Conservation (phyloP, 2,888 invertebrate genomes). For the Monochamus alternatus region DNA sequence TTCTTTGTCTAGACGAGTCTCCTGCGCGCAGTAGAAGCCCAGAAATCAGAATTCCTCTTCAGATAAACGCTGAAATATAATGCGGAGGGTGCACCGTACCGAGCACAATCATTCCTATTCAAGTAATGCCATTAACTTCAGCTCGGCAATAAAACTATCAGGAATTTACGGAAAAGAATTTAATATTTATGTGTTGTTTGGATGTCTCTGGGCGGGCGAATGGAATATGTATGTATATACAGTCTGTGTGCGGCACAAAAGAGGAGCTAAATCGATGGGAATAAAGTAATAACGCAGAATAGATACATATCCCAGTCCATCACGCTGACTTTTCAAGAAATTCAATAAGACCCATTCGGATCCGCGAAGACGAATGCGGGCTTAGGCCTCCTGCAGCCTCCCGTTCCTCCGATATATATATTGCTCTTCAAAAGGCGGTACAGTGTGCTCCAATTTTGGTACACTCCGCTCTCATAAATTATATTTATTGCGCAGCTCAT, state of each 20-base stretch:
- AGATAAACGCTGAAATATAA: constrained; percentile 12
- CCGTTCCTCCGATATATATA: constrained; percentile 40
- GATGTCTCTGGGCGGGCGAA: constrained; percentile 50
- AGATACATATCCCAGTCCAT: constrained; percentile 68
- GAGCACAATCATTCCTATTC: constrained; percentile 6
- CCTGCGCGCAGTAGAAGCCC: no score
- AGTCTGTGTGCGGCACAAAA: constrained; percentile 52
- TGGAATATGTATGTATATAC: constrained; percentile 44
- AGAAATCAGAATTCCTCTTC: not conserved
- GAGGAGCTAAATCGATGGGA: constrained; percentile 64
- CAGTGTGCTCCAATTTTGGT: constrained; percentile 40
- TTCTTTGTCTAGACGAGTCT: no score
- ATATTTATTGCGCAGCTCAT: constrained; percentile 22
- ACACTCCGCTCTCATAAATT: constrained; percentile 39
- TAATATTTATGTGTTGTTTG: constrained; percentile 58
- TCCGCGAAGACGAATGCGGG: constrained; percentile 64
- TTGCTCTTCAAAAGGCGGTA: constrained; percentile 44
- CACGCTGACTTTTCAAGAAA: constrained; percentile 65
- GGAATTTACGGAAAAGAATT: constrained; percentile 46
- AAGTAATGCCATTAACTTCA: constrained; percentile 26
- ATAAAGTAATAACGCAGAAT: constrained; percentile 68
- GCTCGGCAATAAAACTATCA: constrained; percentile 35
- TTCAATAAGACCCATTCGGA: constrained; percentile 65
- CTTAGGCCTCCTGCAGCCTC: constrained; percentile 52
- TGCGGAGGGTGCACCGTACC: not conserved